Percentiles rank a stretch among this genome's conserved stretches.
These are phyloP conservation scores for Erpobdella octoculata DNA, from an alignment of 2,888 invertebrate species.

Conservation along the genomic window DNA sequence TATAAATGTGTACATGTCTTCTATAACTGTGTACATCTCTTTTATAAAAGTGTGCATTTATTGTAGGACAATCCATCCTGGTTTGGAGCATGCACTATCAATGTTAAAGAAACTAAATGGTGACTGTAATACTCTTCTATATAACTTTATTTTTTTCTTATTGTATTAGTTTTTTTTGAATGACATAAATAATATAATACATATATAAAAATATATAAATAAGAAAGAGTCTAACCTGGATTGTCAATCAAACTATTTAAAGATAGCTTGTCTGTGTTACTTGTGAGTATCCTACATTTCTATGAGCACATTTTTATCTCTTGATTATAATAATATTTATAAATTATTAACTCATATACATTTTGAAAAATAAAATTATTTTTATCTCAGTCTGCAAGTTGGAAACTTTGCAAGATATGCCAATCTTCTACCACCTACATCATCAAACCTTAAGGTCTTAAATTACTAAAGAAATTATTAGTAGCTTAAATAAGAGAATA, in stretches of 20 bases:
- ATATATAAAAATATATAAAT: too few species aligned
- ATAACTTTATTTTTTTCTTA: too few species aligned
- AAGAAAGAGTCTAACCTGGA: too few species aligned
- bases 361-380: background rate
- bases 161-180: too few species aligned
- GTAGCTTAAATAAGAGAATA: too few species aligned
- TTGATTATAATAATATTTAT: too few species aligned
- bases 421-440: conserved; percentile 34
- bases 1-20: too few species aligned
- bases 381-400: conserved; percentile 25
- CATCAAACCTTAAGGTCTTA: conserved; percentile 35
- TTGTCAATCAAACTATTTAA: background rate
- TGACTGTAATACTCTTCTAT: conserved; percentile 11
- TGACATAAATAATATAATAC: too few species aligned
- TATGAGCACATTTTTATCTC: background rate
- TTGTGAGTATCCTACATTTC: background rate
- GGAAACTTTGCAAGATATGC: conserved; percentile 35
- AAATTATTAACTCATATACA: background rate
- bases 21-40: too few species aligned
- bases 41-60: background rate
- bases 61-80: conserved; percentile 33
- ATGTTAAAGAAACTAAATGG: conserved; percentile 29
- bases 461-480: too few species aligned
- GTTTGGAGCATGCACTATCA: conserved; percentile 34
- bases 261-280: background rate